These are phyloP conservation scores for Trachemys scripta DNA, from an alignment of 2,113 vertebrate species.

Conservation along the genomic window DNA sequence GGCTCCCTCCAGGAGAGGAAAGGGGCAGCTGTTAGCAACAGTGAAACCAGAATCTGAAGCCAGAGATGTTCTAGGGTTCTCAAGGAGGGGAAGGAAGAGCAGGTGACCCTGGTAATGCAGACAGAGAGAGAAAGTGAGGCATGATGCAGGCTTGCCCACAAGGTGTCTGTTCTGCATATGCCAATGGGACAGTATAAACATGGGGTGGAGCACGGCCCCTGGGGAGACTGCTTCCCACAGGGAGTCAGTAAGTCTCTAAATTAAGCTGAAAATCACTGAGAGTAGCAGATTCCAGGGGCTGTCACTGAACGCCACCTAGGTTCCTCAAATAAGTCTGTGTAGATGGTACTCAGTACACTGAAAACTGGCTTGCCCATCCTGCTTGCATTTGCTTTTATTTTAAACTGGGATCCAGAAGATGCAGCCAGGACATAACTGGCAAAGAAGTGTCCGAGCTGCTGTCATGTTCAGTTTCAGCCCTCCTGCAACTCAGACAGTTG, in stretches of 20 bases:
- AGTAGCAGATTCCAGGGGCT: not conserved
- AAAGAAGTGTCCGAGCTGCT: not conserved
- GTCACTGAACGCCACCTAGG: not conserved
- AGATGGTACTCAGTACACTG: not conserved
- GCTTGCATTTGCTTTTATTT: not conserved
- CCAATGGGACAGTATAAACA: not conserved
- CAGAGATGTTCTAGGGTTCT: not conserved
- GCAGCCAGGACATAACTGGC: not conserved
- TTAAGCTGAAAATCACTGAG: not conserved
- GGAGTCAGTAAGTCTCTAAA: not conserved
- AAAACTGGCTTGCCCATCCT: not conserved
- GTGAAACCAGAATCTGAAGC: not conserved
- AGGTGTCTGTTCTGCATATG: not conserved
- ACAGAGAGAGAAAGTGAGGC: not conserved
- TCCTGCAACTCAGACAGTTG: not conserved
- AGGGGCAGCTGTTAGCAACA: not conserved
- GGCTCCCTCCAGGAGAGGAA: not conserved
- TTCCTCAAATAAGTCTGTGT: not conserved
- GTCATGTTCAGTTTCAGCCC: not conserved
- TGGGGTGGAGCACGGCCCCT: not conserved
- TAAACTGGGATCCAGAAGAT: not conserved
- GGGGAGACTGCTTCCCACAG: not conserved
- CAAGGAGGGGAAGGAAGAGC: not conserved
- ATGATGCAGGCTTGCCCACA: not conserved
- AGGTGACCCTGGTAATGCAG: not conserved